These are phyloP conservation scores for Cabera pusaria DNA, from an alignment of 2,888 invertebrate genomes.

Conservation along the genomic window DNA sequence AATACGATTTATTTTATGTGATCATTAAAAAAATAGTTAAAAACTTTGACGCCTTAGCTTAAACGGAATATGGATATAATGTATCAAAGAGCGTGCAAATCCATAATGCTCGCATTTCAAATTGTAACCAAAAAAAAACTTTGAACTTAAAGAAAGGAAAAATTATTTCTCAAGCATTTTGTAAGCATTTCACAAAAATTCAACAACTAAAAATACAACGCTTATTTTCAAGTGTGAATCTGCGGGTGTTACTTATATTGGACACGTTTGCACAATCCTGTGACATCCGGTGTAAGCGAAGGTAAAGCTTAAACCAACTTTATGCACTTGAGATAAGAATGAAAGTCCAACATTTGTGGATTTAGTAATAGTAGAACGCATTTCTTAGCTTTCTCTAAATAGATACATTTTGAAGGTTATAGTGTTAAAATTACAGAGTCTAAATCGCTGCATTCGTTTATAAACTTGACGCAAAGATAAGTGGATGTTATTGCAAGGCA, in stretches of 20 bases:
- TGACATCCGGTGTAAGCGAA: constrained; percentile 24
- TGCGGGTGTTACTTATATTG: constrained; percentile 28
- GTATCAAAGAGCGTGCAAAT: too few relatives aligned
- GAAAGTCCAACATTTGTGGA: not conserved
- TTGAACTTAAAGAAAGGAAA: too few relatives aligned
- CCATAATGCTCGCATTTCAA: too few relatives aligned
- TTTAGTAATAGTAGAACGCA: not conserved
- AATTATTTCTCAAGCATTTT: too few relatives aligned
- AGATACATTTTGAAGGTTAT: constrained; percentile 4
- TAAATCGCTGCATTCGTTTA: not conserved
- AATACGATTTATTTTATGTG: too few relatives aligned
- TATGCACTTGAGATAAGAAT: constrained; percentile 1
- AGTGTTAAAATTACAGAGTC: constrained; percentile 1
- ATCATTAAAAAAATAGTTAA: too few relatives aligned
- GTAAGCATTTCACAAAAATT: not conserved
- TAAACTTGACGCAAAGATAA: not conserved
- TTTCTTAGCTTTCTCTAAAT: constrained; percentile 3
- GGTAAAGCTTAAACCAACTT: constrained; percentile 3
- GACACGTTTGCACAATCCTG: constrained; percentile 40
- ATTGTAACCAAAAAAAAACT: too few relatives aligned
- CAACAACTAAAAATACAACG: constrained; percentile 13
- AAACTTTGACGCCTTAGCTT: too few relatives aligned
- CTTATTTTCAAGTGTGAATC: constrained; percentile 24
- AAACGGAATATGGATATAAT: too few relatives aligned
- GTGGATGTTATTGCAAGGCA: not conserved